Base-by-base conservation (phyloP, 2,113 vertebrate species). In the Rattus norvegicus region DNA sequence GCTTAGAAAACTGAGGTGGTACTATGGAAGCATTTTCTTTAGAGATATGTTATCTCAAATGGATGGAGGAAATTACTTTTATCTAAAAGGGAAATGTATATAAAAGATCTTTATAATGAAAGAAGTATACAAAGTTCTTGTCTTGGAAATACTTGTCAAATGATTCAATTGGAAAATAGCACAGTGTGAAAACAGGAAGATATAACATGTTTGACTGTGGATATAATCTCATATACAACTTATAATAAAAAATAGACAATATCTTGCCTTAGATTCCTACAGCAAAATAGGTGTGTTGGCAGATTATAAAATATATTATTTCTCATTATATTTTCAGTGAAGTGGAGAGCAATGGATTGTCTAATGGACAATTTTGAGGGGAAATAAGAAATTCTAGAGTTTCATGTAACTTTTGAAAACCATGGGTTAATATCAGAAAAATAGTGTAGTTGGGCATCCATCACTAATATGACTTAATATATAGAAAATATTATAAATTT, bases 391-490 rank as follows among this genome's bases (percentile, higher is more conserved):
- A 86, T 69, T 33, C n/a, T 49, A 65, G 26, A 26, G 33, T n/a
- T n/a, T 77, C 24, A 86, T 8, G 0, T 43, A 54, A 84, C 43
- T 49, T 22, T 20, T 4, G 4, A 72, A 59, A 9, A 36, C 20
- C 73, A 70, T 47, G 24, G 65, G 91, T 54, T 72, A 79, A n/a
- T 73, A 72, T 54, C 9, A 80, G 26, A 54, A 2, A 92, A 90
- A 63, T 10, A 43, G 9, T 28, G 2, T 67, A 61, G 26, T 59
- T 33, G 5, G 49, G 2, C 93, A 43, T 0, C 1, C 93, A 43
- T 0, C 1, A 39, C 1, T 1, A 16, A 20, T 75, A 24, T 16
- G 14, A 72, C 1, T n/a, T 8, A 36, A 24, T 59, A 76, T 2
- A 2, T 65, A 59, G 39, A 20, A 89, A 0, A 75, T 30, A 76